Conservation (phyloP, 2,888 invertebrate genomes). For the Pteria penguin region DNA sequence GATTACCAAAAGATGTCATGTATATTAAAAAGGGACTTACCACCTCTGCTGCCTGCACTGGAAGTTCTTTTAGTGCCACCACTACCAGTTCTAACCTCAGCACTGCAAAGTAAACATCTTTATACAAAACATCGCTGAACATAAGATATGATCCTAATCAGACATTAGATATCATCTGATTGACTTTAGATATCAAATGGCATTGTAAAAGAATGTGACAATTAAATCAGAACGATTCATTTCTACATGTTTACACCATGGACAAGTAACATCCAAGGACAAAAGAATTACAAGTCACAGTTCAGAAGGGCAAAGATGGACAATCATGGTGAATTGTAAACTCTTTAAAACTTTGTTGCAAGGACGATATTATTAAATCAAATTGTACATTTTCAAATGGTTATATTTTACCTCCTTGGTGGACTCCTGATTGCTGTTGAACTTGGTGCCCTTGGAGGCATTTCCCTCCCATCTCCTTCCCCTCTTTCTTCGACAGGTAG, state of each 20-base stretch:
- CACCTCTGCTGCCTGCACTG: slow-evolving; percentile 63
- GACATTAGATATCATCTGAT: background rate
- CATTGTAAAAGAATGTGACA: background rate
- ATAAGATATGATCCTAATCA: background rate
- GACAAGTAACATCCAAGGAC: no score
- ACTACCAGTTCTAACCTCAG: slow-evolving; percentile 60
- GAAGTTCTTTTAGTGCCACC: slow-evolving; percentile 62
- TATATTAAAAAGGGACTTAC: no score
- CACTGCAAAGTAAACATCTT: no score
- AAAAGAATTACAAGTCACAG: no score
- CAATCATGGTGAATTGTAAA: no score
- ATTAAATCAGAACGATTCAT: background rate
- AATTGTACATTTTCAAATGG: no score
- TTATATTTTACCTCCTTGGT: slow-evolving; percentile 47
- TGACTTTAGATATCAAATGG: background rate
- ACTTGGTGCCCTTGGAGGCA: slow-evolving; percentile 61
- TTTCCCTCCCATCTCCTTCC: slow-evolving; percentile 69
- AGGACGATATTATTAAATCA: no score
- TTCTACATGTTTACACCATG: no score
- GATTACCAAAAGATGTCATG: no score
- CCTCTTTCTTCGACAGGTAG: slow-evolving; percentile 68
- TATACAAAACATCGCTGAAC: background rate
- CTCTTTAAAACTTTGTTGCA: no score
- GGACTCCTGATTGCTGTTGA: slow-evolving; percentile 57
- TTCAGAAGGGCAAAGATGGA: no score